These are phyloP conservation scores for Sebastes elongatus DNA, from an alignment of 2,797 vertebrate genomes.

Conservation along the genomic window DNA sequence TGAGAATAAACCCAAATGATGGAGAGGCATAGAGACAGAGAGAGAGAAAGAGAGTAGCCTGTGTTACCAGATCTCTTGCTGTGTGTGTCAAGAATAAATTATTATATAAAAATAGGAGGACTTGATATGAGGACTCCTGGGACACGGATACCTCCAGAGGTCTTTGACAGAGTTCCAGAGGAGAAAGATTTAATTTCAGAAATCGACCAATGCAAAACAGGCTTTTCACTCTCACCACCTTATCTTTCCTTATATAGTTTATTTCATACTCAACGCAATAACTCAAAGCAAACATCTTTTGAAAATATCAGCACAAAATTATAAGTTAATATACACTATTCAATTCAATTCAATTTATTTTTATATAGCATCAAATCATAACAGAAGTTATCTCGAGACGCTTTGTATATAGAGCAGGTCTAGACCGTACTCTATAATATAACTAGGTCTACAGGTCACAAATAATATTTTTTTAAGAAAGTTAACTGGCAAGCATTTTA, in stretches of 20 bases:
- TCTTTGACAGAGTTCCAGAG: neutral
- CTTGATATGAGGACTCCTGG: neutral
- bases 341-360: too few relatives aligned
- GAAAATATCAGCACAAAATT: neutral
- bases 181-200: neutral
- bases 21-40: constrained; percentile 8
- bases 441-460: too few relatives aligned
- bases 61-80: neutral
- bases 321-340: too few relatives aligned
- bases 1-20: constrained; percentile 48
- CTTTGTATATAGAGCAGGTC: too few relatives aligned
- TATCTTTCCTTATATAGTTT: neutral
- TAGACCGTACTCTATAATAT: too few relatives aligned
- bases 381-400: too few relatives aligned
- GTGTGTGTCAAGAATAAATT: constrained; percentile 18
- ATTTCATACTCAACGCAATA: neutral
- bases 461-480: too few relatives aligned
- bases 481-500: too few relatives aligned
- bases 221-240: neutral
- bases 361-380: too few relatives aligned
- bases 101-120: neutral
- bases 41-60: neutral
- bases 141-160: neutral
- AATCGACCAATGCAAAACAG: neutral
- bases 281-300: neutral